Conservation (phyloP, 2,797 vertebrate species). For the Erithacus rubecula region DNA sequence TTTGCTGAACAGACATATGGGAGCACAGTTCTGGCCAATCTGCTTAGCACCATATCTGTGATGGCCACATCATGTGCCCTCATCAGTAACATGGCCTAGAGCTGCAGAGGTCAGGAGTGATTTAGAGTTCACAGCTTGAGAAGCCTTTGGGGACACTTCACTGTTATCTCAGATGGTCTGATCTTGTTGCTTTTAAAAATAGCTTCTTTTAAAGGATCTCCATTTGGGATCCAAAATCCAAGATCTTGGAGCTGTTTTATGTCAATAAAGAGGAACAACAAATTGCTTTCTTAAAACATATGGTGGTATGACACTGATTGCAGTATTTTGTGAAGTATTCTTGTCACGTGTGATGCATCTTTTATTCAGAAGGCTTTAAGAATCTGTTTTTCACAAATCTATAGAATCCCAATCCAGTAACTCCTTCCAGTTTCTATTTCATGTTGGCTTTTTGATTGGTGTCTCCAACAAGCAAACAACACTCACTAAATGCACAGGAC, state of each 20-base stretch:
- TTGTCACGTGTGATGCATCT: neutral
- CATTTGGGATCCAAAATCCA: neutral
- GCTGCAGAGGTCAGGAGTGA: neutral
- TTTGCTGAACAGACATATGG: neutral
- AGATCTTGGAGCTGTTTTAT: neutral
- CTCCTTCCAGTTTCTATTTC: neutral
- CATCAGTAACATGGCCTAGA: neutral
- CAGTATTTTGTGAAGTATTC: neutral
- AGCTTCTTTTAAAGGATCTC: neutral
- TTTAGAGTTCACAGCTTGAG: neutral
- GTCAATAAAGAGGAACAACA: neutral
- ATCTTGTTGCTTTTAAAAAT: neutral
- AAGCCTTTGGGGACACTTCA: neutral
- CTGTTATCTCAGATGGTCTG: neutral
- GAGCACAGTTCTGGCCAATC: neutral
- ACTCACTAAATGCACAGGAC: neutral
- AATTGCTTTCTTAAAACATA: neutral
- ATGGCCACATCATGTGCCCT: neutral
- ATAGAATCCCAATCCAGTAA: neutral
- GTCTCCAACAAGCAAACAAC: neutral
- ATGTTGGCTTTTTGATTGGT: neutral
- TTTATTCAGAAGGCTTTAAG: neutral
- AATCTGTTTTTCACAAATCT: neutral
- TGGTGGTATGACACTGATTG: neutral
- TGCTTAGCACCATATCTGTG: neutral